Conservation (phyloP, 2,888 invertebrate genomes). For the Chrysopilus asiliformis region DNA sequence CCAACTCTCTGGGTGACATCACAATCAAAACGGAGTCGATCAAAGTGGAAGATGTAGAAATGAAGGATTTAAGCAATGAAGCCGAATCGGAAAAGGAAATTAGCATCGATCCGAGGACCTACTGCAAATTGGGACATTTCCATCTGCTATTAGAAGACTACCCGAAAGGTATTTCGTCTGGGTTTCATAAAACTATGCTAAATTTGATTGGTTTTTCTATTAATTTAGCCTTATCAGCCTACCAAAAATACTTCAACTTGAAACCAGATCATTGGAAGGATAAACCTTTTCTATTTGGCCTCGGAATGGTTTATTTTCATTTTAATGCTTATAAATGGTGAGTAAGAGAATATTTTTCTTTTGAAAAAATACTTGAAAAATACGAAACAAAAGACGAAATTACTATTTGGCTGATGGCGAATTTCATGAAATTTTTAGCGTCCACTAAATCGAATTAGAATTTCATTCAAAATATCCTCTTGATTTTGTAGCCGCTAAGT, state of each 20-base stretch:
- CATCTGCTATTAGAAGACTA: constrained; percentile 87
- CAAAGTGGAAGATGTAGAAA: constrained; percentile 19
- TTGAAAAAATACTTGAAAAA: no score
- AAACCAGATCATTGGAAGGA: constrained; percentile 79
- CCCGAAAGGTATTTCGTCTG: constrained; percentile 62
- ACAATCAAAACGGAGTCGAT: constrained; percentile 9
- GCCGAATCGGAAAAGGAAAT: constrained; percentile 40
- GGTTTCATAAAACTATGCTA: neutral
- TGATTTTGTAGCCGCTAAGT: no score
- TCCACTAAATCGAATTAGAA: no score
- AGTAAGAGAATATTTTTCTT: no score
- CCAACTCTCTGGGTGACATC: neutral
- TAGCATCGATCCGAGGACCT: constrained; percentile 77
- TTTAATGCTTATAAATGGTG: constrained; percentile 92
- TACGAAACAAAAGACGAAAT: no score
- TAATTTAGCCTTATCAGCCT: constrained; percentile 85
- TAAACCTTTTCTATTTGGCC: constrained; percentile 81
- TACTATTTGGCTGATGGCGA: no score
- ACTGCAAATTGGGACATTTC: constrained; percentile 90
- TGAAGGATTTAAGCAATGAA: constrained; percentile 15
- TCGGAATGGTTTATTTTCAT: constrained; percentile 93
- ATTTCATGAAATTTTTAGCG: no score
- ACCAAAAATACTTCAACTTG: constrained; percentile 78
- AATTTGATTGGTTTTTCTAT: constrained; percentile 1
- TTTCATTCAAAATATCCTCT: no score